These are phyloP conservation scores for Anoplius nigerrimus DNA, from an alignment of 2,888 invertebrate genomes.

Conservation along the genomic window DNA sequence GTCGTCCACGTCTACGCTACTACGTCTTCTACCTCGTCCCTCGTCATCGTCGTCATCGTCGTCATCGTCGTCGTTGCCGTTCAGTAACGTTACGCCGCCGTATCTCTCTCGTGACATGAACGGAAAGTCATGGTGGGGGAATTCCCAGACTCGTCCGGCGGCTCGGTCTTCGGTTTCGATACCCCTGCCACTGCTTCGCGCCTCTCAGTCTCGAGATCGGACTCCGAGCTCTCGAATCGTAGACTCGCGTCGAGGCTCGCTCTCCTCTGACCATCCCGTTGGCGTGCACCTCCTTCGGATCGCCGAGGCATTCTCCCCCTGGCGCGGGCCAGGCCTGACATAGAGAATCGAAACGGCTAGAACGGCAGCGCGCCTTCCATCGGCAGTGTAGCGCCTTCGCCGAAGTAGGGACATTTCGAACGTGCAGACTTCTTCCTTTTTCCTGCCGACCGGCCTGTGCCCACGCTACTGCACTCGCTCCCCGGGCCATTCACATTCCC, in stretches of 20 bases:
- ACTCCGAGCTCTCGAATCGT: conserved; percentile 52
- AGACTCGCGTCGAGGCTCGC: conserved; percentile 47
- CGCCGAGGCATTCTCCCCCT: not conserved
- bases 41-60: too few relatives aligned
- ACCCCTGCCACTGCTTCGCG: conserved; percentile 16
- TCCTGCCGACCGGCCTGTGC: too few relatives aligned
- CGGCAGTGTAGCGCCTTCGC: not conserved
- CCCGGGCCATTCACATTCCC: too few relatives aligned
- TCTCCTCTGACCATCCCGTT: not conserved
- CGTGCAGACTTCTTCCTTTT: too few relatives aligned
- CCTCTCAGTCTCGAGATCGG: conserved; percentile 53
- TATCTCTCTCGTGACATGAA: not conserved
- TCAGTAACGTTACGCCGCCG: conserved; percentile 12
- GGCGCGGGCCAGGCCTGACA: not conserved
- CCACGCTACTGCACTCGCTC: too few relatives aligned
- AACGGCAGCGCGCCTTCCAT: not conserved
- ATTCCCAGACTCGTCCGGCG: conserved; percentile 29
- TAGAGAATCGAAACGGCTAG: not conserved
- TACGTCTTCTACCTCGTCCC: too few relatives aligned
- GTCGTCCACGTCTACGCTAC: too few relatives aligned
- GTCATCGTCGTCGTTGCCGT: too few relatives aligned
- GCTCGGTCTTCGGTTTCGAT: conserved; percentile 48
- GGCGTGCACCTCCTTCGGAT: too few relatives aligned
- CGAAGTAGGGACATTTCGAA: too few relatives aligned
- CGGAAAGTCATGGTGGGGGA: conserved; percentile 36